Evolutionary conservation across 1,140 invertebrate species (phyloP).

Genomic region (Cotesia typhae): DNA sequence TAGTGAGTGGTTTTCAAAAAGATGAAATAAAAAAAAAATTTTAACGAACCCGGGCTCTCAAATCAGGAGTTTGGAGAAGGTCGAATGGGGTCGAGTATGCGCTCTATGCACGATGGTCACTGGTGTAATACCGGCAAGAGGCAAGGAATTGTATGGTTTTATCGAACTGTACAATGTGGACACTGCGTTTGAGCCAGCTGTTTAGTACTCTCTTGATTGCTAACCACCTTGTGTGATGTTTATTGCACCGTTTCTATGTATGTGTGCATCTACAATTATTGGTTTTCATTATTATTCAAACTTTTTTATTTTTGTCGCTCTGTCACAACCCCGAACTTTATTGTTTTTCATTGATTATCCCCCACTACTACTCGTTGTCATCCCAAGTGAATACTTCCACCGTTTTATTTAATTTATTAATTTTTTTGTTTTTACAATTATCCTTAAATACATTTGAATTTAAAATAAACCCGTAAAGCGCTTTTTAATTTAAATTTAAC

Average conservation of each 20-base stretch:
- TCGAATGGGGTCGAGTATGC: constrained; percentile 30
- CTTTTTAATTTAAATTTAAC: no score
- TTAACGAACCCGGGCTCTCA: constrained; percentile 16
- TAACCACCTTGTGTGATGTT: not conserved
- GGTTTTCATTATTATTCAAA: constrained; percentile 4
- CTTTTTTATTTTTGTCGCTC: not conserved
- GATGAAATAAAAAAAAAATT: constrained; percentile 21
- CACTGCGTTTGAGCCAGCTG: constrained; percentile 14
- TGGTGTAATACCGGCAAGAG: not conserved
- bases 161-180: constrained; percentile 22
- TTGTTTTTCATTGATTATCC: no score
- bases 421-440: no score
- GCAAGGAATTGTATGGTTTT: not conserved
- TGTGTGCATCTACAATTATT: not conserved
- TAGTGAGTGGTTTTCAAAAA: not conserved
- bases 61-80: constrained; percentile 18
- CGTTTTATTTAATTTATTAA: no score
- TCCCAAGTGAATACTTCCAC: no score
- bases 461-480: no score
- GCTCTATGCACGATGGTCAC: constrained; percentile 24
- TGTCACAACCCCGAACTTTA: no score
- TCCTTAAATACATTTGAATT: no score
- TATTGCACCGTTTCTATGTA: not conserved
- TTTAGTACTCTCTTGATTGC: constrained; percentile 13
- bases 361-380: no score